Conservation (phyloP, 2,888 invertebrate species). For the Nephrotoma appendiculata region DNA sequence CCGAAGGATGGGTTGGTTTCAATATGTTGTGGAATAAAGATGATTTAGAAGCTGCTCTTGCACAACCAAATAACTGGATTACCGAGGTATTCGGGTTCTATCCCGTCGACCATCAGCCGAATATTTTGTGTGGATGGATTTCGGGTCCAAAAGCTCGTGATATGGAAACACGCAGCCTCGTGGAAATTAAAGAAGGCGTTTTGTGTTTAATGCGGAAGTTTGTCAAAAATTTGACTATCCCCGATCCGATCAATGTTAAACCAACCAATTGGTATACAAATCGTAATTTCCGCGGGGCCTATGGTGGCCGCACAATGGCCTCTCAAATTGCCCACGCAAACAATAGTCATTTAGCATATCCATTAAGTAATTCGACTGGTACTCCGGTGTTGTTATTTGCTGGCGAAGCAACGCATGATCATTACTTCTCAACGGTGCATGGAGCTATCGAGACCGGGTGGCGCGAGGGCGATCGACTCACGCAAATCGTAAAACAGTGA, state of each 20-base stretch:
- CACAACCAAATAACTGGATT: constrained; percentile 33
- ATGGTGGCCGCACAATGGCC: constrained; percentile 43
- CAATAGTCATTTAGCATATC: constrained; percentile 33
- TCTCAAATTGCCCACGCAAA: constrained; percentile 37
- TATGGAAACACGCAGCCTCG: constrained; percentile 44
- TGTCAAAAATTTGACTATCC: constrained; percentile 23
- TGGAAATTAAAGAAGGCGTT: constrained; percentile 28
- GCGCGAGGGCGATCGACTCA: constrained; percentile 51
- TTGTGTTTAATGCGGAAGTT: constrained; percentile 28
- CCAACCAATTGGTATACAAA: constrained; percentile 51
- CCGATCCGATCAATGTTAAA: constrained; percentile 20
- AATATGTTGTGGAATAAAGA: constrained; percentile 42
- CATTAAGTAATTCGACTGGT: constrained; percentile 28
- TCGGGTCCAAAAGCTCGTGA: constrained; percentile 43
- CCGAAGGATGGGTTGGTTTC: constrained; percentile 36
- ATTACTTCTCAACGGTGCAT: constrained; percentile 50
- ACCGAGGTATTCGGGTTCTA: constrained; percentile 50
- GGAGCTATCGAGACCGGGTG: constrained; percentile 59
- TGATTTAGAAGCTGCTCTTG: constrained; percentile 29
- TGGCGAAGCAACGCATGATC: constrained; percentile 51
- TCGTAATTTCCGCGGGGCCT: constrained; percentile 45
- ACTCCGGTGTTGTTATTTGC: constrained; percentile 46
- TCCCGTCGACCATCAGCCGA: constrained; percentile 44
- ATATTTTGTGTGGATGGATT: constrained; percentile 53
- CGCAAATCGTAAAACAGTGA: constrained; percentile 21